These are phyloP conservation scores for Peromyscus melanophrys DNA, from an alignment of 2,797 vertebrate species.

Conservation along the genomic window DNA sequence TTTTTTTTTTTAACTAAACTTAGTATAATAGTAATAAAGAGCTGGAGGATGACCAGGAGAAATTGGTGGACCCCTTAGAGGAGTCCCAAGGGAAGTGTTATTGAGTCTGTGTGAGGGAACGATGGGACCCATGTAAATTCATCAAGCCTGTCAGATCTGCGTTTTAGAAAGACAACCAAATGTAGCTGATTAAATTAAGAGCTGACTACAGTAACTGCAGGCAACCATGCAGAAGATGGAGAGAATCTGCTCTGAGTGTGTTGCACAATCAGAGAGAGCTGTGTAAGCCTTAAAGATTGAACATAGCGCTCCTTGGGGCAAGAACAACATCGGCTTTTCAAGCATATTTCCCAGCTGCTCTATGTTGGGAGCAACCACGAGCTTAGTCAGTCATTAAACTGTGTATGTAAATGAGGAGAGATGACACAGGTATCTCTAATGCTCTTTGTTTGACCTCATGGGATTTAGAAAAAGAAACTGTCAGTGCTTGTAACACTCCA, in stretches of 20 bases:
- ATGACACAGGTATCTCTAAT: not conserved
- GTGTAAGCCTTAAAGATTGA: accelerated
- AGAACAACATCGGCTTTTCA: not conserved
- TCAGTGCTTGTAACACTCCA: not conserved
- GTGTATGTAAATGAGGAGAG: not conserved
- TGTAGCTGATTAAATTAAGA: not conserved
- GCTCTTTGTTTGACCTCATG: not conserved
- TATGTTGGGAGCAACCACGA: not conserved
- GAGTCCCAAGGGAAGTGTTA: not conserved
- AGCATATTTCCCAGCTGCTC: not conserved
- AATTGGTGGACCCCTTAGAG: not conserved
- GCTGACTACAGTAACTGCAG: not conserved
- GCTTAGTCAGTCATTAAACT: not conserved
- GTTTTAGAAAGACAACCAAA: not conserved
- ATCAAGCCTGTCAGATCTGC: not conserved
- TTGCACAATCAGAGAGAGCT: not conserved
- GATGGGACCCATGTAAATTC: not conserved
- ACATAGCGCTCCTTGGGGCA: not conserved
- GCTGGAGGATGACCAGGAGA: not conserved
- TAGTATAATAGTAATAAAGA: not conserved
- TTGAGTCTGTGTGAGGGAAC: not conserved
- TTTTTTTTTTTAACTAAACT: not conserved
- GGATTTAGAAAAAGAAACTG: not conserved
- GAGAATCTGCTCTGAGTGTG: not conserved
- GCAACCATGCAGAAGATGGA: not conserved